These are phyloP conservation scores for Spermophilus dauricus DNA, from an alignment of 2,113 vertebrate species.

Conservation along the genomic window DNA sequence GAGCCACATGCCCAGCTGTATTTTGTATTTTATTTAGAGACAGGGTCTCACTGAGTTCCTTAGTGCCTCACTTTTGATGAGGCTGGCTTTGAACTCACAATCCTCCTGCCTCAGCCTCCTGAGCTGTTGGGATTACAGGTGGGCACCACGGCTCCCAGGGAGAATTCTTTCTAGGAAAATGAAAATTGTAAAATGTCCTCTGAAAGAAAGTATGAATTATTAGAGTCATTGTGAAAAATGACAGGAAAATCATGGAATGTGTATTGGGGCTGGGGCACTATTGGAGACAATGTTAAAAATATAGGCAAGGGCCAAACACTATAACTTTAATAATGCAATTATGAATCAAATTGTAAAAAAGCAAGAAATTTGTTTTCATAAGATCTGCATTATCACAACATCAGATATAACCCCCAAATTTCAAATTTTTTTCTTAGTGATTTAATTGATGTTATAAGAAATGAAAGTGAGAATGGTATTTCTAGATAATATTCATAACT, in stretches of 20 bases:
- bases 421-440: not conserved
- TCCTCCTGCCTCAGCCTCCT: no score
- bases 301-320: not conserved
- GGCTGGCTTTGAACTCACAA: no score
- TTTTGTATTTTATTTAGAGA: no score
- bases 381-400: not conserved
- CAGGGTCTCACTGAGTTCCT: no score
- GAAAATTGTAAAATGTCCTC: not conserved
- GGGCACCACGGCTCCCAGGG: rapidly evolving
- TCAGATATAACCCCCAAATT: not conserved
- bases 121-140: no score
- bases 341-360: not conserved
- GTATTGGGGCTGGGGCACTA: not conserved
- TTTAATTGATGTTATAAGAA: not conserved
- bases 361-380: not conserved
- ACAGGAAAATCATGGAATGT: not conserved
- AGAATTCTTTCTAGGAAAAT: not conserved
- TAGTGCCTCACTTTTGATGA: no score
- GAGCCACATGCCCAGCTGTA: no score
- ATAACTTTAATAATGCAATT: not conserved
- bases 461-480: not conserved
- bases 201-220: not conserved
- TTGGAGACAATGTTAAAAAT: not conserved
- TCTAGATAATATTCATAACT: not conserved
- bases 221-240: not conserved